These are phyloP conservation scores for Phania funesta DNA, from an alignment of 2,888 invertebrate species.

Conservation along the genomic window DNA sequence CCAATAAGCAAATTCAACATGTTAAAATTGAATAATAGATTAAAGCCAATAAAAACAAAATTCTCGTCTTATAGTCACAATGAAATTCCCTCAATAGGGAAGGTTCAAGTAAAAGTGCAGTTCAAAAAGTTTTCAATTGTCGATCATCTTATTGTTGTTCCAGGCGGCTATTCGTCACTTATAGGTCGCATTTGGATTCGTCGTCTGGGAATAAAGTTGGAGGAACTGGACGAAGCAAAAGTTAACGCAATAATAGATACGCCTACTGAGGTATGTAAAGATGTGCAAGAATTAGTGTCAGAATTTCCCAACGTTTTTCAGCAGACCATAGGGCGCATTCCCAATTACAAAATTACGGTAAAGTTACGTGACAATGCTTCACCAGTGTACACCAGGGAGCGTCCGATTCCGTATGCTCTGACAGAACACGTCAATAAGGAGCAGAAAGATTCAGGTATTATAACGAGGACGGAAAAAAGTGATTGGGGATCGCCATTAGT, in stretches of 20 bases:
- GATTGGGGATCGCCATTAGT: background rate
- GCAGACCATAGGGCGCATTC: background rate
- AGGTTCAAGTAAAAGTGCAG: background rate
- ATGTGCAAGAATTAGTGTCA: background rate
- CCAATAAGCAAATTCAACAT: background rate
- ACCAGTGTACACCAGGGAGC: background rate
- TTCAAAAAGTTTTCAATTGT: background rate
- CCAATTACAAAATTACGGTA: background rate
- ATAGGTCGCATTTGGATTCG: background rate
- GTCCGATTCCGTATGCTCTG: background rate
- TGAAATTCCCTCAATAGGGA: background rate
- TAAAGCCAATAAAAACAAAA: background rate
- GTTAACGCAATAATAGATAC: too few species aligned
- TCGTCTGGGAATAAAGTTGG: background rate
- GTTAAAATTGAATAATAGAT: background rate
- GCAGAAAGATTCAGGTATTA: background rate
- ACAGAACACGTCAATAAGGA: background rate
- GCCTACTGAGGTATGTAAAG: background rate
- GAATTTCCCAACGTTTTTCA: background rate
- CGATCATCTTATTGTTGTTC: background rate
- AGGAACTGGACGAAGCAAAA: background rate
- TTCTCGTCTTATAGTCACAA: background rate
- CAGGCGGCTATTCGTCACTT: background rate
- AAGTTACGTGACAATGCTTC: background rate
- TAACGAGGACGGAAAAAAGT: background rate